Percentiles rank a stretch among this genome's conserved stretches.
These are phyloP conservation scores for Andrena haemorrhoa DNA, from an alignment of 2,888 invertebrate species.

Conservation along the genomic window DNA sequence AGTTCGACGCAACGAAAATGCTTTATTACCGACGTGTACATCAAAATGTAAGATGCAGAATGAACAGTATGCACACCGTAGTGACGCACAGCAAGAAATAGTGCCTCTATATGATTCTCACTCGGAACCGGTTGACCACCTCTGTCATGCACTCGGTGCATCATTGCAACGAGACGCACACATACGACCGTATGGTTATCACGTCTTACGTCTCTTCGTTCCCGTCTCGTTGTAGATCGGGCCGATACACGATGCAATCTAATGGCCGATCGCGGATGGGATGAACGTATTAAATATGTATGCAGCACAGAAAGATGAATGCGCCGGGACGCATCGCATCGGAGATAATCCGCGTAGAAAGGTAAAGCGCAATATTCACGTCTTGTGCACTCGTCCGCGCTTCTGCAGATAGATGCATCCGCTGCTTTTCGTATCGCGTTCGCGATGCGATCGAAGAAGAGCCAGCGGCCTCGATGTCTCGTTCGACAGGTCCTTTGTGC, in stretches of 20 bases:
- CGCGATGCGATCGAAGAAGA: not conserved
- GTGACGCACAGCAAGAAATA: not conserved
- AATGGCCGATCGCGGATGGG: conserved; percentile 56
- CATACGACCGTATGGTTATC: conserved; percentile 19
- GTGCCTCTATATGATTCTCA: not conserved
- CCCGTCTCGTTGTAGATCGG: conserved; percentile 27
- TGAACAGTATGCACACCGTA: not conserved
- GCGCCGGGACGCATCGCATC: conserved; percentile 38
- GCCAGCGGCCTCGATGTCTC: not conserved
- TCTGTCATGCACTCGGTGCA: not conserved
- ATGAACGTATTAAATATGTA: conserved; percentile 60
- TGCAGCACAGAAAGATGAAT: conserved; percentile 55
- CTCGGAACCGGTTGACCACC: not conserved
- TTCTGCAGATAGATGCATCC: conserved; percentile 23
- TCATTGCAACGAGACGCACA: conserved; percentile 23
- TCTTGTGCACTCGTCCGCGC: conserved; percentile 32
- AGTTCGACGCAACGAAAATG: too few relatives aligned
- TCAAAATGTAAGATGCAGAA: not conserved
- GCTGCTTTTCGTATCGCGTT: conserved; percentile 32
- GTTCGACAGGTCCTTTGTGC: not conserved
- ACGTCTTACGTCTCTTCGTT: conserved; percentile 27
- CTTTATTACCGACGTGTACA: too few relatives aligned
- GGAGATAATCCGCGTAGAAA: conserved; percentile 68
- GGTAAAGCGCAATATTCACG: conserved; percentile 56
- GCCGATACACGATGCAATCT: conserved; percentile 62